A percentile compares a stretch with the other conserved stretches of the same genome.
Conservation (phyloP, 1,140 invertebrate species). For the Lutraria rhynchaena region DNA sequence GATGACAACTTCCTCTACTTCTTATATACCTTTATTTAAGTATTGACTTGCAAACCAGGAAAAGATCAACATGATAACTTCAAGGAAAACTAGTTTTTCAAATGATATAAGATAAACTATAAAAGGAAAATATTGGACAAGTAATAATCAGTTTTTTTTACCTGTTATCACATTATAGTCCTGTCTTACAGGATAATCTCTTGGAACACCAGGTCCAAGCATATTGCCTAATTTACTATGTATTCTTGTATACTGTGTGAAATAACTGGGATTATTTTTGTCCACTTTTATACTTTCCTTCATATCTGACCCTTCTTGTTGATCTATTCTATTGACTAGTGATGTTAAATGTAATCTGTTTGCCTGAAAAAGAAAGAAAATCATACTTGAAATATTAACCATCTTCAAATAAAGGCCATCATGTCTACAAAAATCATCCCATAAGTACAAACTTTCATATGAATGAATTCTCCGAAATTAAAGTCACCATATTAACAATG, state of each 20-base stretch:
- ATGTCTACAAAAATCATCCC: too few species aligned
- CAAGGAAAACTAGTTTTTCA: too few species aligned
- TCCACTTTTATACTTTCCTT: conserved; percentile 62
- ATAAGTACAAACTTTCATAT: too few species aligned
- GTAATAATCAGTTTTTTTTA: conserved; percentile 43
- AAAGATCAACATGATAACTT: too few species aligned
- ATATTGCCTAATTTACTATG: conserved; percentile 72
- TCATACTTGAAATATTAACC: not conserved
- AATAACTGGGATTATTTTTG: conserved; percentile 58
- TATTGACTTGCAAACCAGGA: too few species aligned
- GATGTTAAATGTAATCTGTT: conserved; percentile 69
- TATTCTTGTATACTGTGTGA: conserved; percentile 72
- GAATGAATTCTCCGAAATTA: too few species aligned
- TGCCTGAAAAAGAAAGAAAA: conserved; percentile 60
- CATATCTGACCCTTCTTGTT: conserved; percentile 67
- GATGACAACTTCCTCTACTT: too few species aligned
- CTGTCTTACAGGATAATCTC: conserved; percentile 66
- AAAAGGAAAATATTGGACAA: too few species aligned
- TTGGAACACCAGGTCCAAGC: conserved; percentile 65
- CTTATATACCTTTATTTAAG: too few species aligned
- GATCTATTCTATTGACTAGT: conserved; percentile 69
- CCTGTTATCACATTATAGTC: conserved; percentile 75
- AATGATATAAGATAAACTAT: too few species aligned
- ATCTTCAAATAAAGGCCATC: too few species aligned
- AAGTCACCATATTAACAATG: too few species aligned